phyloP scores from a whole-genome alignment of 2,797 vertebrate species.

The Microctenopoma steveboyesi region DNA sequence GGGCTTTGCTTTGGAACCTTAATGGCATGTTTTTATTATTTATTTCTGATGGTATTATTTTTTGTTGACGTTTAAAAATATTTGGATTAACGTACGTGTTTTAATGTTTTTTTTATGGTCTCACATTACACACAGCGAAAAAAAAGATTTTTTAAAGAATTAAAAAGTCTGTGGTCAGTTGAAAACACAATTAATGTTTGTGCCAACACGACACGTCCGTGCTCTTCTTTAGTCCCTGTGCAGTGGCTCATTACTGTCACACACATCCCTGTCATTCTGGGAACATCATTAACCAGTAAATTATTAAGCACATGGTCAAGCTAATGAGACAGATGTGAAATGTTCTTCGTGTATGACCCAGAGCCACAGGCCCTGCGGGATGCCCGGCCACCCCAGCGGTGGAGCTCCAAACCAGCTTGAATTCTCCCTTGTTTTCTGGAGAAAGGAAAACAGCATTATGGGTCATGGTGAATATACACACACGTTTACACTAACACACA shows the following conservation, averaged over 20 bases:
- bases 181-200: neutral
- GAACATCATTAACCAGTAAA: slow-evolving; percentile 50
- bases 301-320: slow-evolving; percentile 49
- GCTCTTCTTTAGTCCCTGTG: no score
- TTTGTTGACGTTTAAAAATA: no score
- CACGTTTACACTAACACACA: slow-evolving; percentile 43
- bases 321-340: slow-evolving; percentile 52
- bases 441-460: slow-evolving; percentile 27
- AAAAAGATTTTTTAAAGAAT: neutral
- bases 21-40: neutral
- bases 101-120: neutral
- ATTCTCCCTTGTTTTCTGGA: slow-evolving; percentile 28
- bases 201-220: no score
- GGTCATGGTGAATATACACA: slow-evolving; percentile 42
- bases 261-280: slow-evolving; percentile 21
- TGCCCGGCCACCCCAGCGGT: slow-evolving; percentile 36
- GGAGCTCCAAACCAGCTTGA: slow-evolving; percentile 20
- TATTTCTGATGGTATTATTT: neutral
- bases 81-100: neutral
- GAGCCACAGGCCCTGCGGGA: slow-evolving; percentile 52
- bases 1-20: neutral
- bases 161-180: neutral
- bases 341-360: slow-evolving; percentile 43
- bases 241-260: neutral
- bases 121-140: neutral